Evolutionary conservation across 2,888 invertebrate species (phyloP), one percentile per base, ranked within the genome.

Genomic region (Tenthredo notha): DNA sequence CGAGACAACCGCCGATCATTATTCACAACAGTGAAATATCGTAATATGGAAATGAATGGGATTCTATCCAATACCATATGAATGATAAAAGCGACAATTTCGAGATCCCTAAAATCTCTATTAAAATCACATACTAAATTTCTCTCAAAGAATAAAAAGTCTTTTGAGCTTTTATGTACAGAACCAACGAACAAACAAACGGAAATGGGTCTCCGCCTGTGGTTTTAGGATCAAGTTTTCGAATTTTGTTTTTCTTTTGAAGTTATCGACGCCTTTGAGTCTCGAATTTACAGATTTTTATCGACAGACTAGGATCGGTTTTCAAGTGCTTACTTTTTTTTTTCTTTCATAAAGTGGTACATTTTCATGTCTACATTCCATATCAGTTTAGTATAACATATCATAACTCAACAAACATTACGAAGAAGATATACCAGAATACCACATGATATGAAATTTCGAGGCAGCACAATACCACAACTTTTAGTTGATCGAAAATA

Each of bases 271-370:
- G 18, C 33, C 25, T n/a, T n/a, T 5, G 37, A 37, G 70, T 70
- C 18, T 33, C 70, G 7, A 70, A 70, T 70, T 70, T 37, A 70
- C 33, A 70, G 18, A 70, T 37, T 70, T 70, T 33, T 18, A 70
- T 37, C 18, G 37, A 70, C 29, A 29, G 70, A 18, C 70, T 70
- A 18, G 70, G 33, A 12, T 70, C 70, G 70, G 70, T 33, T 70
- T 37, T 37, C 33, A n/a, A 15, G 7, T 70, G 9, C 21, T 25
- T 61, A 61, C 61, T 70, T 37, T 33, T 33, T 33, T 29, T 70
- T 37, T 33, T 33, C 18, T 29, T 7, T 33, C 40, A 43, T 15
- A 70, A 70, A 18, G 33, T 37, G 9, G 61, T 61, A 61, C 18
- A 29, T 33, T 2, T 25, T 15, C 18, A 2, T 29, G 33, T 33